Base-by-base conservation (phyloP, 2,113 vertebrate genomes). In the Acanthisitta chloris region DNA sequence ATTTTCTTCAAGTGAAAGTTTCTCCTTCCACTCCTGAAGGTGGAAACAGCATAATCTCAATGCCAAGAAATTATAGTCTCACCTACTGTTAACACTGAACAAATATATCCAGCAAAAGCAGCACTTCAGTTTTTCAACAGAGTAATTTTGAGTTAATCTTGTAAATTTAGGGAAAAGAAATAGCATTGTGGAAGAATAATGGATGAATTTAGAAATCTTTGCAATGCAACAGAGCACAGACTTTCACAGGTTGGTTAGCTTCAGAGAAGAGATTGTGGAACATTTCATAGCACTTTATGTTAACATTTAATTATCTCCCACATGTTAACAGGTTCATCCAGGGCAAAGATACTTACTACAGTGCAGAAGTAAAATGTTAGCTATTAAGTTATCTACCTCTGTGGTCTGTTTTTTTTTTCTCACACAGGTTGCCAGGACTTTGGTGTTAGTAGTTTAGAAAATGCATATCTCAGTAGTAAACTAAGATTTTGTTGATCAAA, bases 301-400 rank as follows among this genome's bases (percentile, higher is more conserved):
- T 92, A 77, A 82, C 66, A 62, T 89, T 92, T 80, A 90, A 92
- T 94, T 93, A 77, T 91, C 91, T 79, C 61, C 57, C 46, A 55
- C 52, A 51, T 69, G 64, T 61, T 91, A 90, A 73, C 74, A 80
- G 43, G 46, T 86, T 93, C 49, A 66, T 8, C 36, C 45, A 79
- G 86, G 81, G 59, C 89, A 88, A 88, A 94, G 72, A 48, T 87
- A 86, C 54, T 86, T 40, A 36, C 55, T 65, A n/a, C 36, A 52
- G n/a, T 34, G 21, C 73, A 76, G 71, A 90, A 92, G 76, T 92
- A 88, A 90, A 92, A 71, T 48, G 57, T 94, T 86, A 94, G 80
- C 80, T 89, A 89, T 94, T 91, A 87, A 91, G 78, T 69, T 80
- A 48, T 40, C 85, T 85, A 72, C 25, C 26, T 94, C 62, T 95